phyloP scores from a whole-genome alignment of 23 tunicate genomes.

The Botrylloides violaceus region DNA sequence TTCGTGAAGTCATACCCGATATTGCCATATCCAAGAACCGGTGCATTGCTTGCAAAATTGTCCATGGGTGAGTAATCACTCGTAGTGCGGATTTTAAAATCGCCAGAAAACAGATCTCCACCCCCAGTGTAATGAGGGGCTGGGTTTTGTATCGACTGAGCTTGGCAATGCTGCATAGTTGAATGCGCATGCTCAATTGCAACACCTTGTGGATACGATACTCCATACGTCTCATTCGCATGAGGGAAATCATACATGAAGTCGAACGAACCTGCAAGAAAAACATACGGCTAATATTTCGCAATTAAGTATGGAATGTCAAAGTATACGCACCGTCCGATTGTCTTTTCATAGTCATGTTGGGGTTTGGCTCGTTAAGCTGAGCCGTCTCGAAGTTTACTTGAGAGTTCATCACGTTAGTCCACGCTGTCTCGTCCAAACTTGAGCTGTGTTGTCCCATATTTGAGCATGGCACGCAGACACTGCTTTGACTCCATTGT shows the following conservation, averaged over 20 bases:
- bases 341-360: background rate
- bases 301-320: background rate
- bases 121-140: background rate
- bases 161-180: background rate
- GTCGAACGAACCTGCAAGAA: background rate
- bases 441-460: conserved; percentile 9
- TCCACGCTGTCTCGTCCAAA: conserved; percentile 22
- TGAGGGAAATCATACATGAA: background rate
- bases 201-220: background rate
- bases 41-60: background rate
- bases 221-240: background rate
- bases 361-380: background rate
- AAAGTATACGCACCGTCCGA: background rate
- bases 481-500: conserved; percentile 21
- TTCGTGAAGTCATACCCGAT: background rate
- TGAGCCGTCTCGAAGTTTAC: background rate
- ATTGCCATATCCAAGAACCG: background rate
- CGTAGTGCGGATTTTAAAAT: background rate
- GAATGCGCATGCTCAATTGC: background rate
- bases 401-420: background rate
- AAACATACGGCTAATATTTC: background rate
- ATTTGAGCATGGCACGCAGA: background rate
- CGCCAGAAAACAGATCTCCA: background rate
- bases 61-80: background rate
- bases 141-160: background rate